These are phyloP conservation scores for Semotilus atromaculatus DNA, from an alignment of 2,797 vertebrate species.

Conservation along the genomic window DNA sequence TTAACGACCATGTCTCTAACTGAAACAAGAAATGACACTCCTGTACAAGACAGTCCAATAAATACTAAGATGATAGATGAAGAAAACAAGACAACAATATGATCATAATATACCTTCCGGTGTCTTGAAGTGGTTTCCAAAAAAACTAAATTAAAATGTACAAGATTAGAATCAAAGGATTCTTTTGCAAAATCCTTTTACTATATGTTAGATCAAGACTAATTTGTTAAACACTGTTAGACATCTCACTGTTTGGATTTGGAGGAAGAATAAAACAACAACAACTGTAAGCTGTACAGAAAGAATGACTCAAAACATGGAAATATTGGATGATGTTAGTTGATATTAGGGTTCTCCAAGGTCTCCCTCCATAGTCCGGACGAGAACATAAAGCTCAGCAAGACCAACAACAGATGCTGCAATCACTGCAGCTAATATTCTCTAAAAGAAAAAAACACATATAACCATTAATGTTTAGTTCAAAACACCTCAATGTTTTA, in stretches of 20 bases:
- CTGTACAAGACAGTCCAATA: neutral
- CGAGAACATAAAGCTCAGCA: constrained; percentile 94
- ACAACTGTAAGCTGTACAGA: neutral
- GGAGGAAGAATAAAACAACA: neutral
- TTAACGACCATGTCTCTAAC: neutral
- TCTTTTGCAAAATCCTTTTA: neutral
- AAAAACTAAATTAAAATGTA: too few species aligned
- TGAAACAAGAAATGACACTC: neutral
- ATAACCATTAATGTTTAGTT: neutral
- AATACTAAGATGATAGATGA: neutral
- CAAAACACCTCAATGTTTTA: neutral
- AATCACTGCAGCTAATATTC: constrained; percentile 88
- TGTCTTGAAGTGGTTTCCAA: neutral
- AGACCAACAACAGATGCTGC: constrained; percentile 93
- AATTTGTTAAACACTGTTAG: neutral
- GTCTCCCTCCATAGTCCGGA: constrained; percentile 93
- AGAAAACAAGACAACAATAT: neutral
- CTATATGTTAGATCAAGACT: neutral
- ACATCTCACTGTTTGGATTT: neutral
- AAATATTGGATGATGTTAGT: neutral
- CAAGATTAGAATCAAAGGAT: too few species aligned
- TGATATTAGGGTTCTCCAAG: constrained; percentile 84
- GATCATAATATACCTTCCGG: neutral
- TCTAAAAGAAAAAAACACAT: constrained; percentile 61
- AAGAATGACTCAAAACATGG: neutral